Conservation (phyloP, 2,888 invertebrate species). For the Incurvaria masculella region DNA sequence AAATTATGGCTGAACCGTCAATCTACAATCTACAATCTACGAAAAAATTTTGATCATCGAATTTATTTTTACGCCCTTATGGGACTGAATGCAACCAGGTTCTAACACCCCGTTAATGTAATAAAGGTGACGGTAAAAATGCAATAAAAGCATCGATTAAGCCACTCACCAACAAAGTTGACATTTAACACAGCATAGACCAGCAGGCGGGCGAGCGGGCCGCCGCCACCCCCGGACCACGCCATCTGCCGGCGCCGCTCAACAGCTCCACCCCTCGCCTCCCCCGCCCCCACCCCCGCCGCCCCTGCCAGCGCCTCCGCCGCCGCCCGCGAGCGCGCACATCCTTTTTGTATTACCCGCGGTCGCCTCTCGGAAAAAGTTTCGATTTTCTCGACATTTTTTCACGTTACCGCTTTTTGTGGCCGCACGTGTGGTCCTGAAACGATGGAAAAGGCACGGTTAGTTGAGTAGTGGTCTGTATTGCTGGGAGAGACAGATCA, state of each 20-base stretch:
- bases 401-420: neutral
- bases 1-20: no score
- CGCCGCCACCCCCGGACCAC: conserved; percentile 33
- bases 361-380: neutral
- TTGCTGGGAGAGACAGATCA: no score
- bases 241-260: conserved; percentile 34
- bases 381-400: neutral
- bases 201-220: conserved; percentile 43
- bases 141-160: no score
- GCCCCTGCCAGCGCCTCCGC: neutral
- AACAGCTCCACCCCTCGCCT: conserved; percentile 24
- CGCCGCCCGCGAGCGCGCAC: neutral
- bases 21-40: no score
- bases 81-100: no score
- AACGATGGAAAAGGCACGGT: neutral
- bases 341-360: neutral
- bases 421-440: neutral
- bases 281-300: neutral
- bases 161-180: conserved; percentile 48
- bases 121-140: no score
- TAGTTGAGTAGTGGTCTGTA: neutral
- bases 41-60: no score
- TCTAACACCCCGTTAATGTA: no score
- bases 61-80: no score
- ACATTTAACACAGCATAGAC: conserved; percentile 43